Conservation (phyloP, 2,113 vertebrate genomes). For the Rhynchomys soricoides region DNA sequence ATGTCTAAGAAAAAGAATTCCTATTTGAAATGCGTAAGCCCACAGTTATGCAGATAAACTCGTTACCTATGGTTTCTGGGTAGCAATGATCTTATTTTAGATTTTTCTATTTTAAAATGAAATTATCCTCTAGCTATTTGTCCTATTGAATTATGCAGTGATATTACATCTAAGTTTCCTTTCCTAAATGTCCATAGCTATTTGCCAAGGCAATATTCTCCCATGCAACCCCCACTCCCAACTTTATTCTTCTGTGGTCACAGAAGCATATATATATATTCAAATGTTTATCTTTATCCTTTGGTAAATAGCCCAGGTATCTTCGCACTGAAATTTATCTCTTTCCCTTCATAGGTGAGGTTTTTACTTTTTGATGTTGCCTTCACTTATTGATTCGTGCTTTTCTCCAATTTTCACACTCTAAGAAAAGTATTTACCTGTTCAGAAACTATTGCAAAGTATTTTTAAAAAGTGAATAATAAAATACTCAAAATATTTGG, state of each 20-base stretch:
- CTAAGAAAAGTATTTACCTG: slow-evolving; percentile 47
- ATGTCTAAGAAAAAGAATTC: slow-evolving; percentile 3
- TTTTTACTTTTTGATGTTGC: slow-evolving; percentile 22
- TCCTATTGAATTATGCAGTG: slow-evolving; percentile 67
- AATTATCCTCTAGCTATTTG: slow-evolving; percentile 53
- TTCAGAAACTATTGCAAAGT: slow-evolving; percentile 30
- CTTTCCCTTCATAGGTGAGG: slow-evolving; percentile 34
- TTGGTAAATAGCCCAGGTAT: slow-evolving; percentile 40
- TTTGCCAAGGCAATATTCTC: slow-evolving; percentile 60
- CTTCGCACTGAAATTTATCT: slow-evolving; percentile 57
- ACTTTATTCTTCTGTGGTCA: slow-evolving; percentile 42
- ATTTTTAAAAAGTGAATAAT: slow-evolving; percentile 55
- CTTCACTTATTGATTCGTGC: slow-evolving; percentile 11
- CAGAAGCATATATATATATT: slow-evolving; percentile 24
- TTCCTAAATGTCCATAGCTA: slow-evolving; percentile 50
- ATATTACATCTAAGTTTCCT: slow-evolving; percentile 60
- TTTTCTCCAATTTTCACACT: slow-evolving; percentile 47
- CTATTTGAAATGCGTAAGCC: slow-evolving; percentile 32
- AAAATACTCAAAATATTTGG: slow-evolving; percentile 66
- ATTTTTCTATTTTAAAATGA: slow-evolving; percentile 65
- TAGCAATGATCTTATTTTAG: slow-evolving; percentile 55
- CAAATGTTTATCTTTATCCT: slow-evolving; percentile 21
- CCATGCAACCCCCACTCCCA: too few relatives aligned
- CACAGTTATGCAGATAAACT: slow-evolving; percentile 47
- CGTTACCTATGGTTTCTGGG: slow-evolving; percentile 51